phyloP scores from a whole-genome alignment of 2,888 invertebrate species.

The Melolontha melolontha region DNA sequence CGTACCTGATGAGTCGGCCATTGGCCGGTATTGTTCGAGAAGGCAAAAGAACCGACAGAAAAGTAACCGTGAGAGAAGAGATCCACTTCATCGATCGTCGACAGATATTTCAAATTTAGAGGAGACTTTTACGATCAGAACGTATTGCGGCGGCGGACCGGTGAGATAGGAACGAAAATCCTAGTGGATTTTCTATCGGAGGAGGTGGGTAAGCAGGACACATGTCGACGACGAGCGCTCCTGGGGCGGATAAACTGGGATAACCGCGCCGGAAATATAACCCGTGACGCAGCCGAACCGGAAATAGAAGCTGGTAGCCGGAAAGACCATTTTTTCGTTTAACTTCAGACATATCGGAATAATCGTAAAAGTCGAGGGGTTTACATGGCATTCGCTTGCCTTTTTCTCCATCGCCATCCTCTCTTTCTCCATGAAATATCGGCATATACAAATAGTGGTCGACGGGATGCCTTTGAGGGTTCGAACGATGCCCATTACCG shows the following conservation, averaged over 20 bases:
- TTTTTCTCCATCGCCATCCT: conserved; percentile 29
- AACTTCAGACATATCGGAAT: conserved; percentile 56
- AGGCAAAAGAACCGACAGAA: conserved; percentile 30
- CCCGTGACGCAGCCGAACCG: conserved; percentile 64
- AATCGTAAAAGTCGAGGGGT: conserved; percentile 56
- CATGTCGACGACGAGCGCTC: conserved; percentile 69
- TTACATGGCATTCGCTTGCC: conserved; percentile 39
- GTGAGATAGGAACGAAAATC: conserved; percentile 57
- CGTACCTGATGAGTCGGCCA: conserved; percentile 44
- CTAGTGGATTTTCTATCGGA: conserved; percentile 55
- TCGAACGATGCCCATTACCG: conserved; percentile 39
- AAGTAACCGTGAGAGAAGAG: conserved; percentile 35
- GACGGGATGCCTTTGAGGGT: conserved; percentile 48
- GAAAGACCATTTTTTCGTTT: conserved; percentile 45
- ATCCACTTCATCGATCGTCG: conserved; percentile 44
- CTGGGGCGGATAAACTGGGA: conserved; percentile 71
- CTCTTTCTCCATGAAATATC: conserved; percentile 48
- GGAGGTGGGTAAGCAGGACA: conserved; percentile 70
- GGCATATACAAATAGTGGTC: conserved; percentile 54
- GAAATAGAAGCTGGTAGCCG: conserved; percentile 66
- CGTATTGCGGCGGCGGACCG: conserved; percentile 56
- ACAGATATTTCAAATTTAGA: conserved; percentile 54
- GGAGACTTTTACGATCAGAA: conserved; percentile 56
- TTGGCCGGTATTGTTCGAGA: conserved; percentile 44
- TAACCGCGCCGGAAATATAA: conserved; percentile 71